Base-by-base conservation (phyloP, 2,113 vertebrate species). In the Danionella cerebrum region DNA sequence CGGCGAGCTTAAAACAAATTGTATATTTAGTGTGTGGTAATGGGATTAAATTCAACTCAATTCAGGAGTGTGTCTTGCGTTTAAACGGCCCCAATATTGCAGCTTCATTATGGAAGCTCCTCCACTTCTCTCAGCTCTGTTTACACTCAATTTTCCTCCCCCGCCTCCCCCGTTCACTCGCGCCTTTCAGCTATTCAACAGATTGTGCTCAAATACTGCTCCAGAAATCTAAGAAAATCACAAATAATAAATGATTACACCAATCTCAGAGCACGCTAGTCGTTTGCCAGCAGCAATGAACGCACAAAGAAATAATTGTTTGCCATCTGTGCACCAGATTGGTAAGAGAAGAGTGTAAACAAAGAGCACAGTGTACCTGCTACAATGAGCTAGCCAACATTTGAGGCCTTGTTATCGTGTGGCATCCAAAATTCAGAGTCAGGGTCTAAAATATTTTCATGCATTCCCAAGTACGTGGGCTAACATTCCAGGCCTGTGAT, bases 171-270 rank as follows among this genome's bases (percentile, higher is more conserved):
- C 67, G 38, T 57, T 55, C 70, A 36, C 41, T 76, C 54, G 50
- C 78, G 80, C 71, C 54, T 79, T 78, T 76, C 76, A 60, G 82
- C 82, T 84, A 82, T 84, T 85, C 81, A 86, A 81, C 84, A 87
- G 83, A 86, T 89, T 86, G 84, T 85, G 77, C 82, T 86, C 80
- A 85, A 76, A 84, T 89, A 83, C 76, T 81, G 80, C 87, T 84
- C 83, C 83, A 84, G 80, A 72, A 85, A 85, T 87, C 84, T 80
- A 79, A 85, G 84, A 89, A 83, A 87, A 86, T 88, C 85, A 86
- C 86, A 86, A 87, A 89, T 89, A 87, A 88, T 88, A 86, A 83
- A 89, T 81, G 85, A 86, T 88, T 87, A 86, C 86, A 86, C 78
- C 84, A 86, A 86, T 89, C 80, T 82, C 76, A 70, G 76, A 82